Evolutionary conservation across 2,113 vertebrate genomes (phyloP), one percentile per base, ranked within the genome.

Genomic region (Accipiter virgatus): DNA sequence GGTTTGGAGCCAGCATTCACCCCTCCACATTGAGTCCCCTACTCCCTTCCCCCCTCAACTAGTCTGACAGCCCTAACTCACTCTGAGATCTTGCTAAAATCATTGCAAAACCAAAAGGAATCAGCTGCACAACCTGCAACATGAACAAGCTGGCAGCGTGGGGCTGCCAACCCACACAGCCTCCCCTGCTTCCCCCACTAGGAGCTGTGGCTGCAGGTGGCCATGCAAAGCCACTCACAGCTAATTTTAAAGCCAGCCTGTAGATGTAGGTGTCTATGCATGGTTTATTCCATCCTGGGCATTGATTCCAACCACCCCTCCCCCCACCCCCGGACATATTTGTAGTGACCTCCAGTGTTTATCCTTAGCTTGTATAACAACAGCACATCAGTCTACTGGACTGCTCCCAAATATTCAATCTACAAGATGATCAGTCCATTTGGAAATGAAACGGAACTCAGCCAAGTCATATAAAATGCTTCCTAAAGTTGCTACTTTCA

Each of bases 141-240:
- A 34, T 3, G 20, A 79, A 7, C 22, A 43, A 59, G 40, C 10
- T 2, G 0, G 17, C 34, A 27, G 55, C 0, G 0, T 3, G n/a
- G 38, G 26, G 19, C 80, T 91, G 67, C 72, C 38, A 59, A 36
- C 32, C 52, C 71, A 72, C 71, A 50, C 25, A 34, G 53, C 67
- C 72, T 68, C 16, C 56, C 31, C 56, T 29, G 45, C 50, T 27
- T 68, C 62, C 29, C 36, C 18, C 6, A 5, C 26, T 1, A 14
- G 65, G 17, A 84, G 68, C 68, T 17, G 29, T 38, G 43, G 63
- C 43, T 81, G 84, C 84, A 68, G 68, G 43, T n/a, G 43, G 48
- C 63, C 0, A 0, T 26, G 29, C 73, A 81, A 73, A 95, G 58
- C 11, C 66, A 40, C 17, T 7, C 65, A 52, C 78, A 61, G 47